phyloP scores from a whole-genome alignment of 2,797 vertebrate genomes.

The Enteromius treurensis region DNA sequence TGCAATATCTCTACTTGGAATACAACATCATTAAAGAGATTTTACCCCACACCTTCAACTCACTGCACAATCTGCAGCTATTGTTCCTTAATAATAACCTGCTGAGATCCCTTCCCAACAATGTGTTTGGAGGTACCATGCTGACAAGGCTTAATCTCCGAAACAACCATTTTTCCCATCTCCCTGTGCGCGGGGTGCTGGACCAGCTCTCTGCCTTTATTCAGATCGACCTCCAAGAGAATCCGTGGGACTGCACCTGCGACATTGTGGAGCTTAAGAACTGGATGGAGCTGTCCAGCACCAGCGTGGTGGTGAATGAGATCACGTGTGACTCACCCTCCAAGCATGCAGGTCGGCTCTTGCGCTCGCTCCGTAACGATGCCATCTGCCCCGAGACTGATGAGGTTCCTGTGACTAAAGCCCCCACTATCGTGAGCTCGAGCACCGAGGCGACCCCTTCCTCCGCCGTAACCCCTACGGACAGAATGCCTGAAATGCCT shows the following conservation, averaged over 20 bases:
- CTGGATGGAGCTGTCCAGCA: conserved; percentile 94
- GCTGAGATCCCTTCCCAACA: conserved; percentile 88
- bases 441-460: conserved; percentile 77
- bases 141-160: conserved; percentile 94
- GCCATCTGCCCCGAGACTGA: conserved; percentile 91
- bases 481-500: conserved; percentile 80
- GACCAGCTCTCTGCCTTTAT: conserved; percentile 95
- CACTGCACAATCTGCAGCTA: conserved; percentile 91
- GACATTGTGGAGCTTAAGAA: conserved; percentile 93
- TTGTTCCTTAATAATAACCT: conserved; percentile 98
- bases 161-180: conserved; percentile 95
- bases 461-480: conserved; percentile 78
- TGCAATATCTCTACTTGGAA: conserved; percentile 98
- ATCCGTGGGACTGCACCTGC: conserved; percentile 98
- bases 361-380: conserved; percentile 91
- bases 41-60: conserved; percentile 88
- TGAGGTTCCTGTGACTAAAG: conserved; percentile 77
- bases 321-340: conserved; percentile 90
- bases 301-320: conserved; percentile 93
- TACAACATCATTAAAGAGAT: conserved; percentile 99
- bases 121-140: conserved; percentile 91
- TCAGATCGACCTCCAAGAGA: conserved; percentile 98
- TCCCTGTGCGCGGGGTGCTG: conserved; percentile 90
- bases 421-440: conserved; percentile 80
- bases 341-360: conserved; percentile 88